Conservation (phyloP, 2,113 vertebrate genomes). For the Datnioides undecimradiatus region DNA sequence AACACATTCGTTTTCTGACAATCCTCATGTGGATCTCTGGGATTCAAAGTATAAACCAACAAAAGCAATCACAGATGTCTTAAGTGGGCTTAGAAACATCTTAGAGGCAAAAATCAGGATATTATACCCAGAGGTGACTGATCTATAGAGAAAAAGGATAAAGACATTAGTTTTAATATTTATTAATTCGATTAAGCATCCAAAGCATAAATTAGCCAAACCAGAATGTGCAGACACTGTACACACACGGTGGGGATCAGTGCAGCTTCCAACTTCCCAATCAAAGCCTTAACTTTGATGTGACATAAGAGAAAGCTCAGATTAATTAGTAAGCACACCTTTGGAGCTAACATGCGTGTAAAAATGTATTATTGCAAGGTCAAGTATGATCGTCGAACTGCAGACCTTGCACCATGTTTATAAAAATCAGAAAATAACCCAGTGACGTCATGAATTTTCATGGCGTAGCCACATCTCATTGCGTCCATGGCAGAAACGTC, state of each 20-base stretch:
- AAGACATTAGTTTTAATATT: no score
- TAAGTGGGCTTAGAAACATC: background rate
- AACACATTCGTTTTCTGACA: conserved; percentile 32
- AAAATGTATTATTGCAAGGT: background rate
- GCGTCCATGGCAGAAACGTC: background rate
- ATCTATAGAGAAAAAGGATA: background rate
- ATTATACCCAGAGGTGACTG: background rate
- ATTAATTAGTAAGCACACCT: no score
- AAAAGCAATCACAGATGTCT: background rate
- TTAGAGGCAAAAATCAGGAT: background rate
- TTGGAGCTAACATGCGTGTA: no score
- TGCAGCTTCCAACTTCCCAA: no score
- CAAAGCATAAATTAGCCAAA: background rate
- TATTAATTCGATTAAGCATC: no score
- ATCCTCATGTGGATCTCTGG: background rate
- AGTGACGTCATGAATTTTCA: background rate
- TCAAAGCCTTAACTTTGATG: no score
- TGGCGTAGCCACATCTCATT: background rate
- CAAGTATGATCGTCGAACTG: background rate
- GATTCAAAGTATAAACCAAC: background rate
- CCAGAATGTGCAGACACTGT: background rate
- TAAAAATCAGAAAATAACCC: no score
- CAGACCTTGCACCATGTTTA: no score
- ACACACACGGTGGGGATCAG: no score
- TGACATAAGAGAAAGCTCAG: no score